These are phyloP conservation scores for Hemicrepidius hirtus DNA, from an alignment of 2,888 invertebrate genomes.

Conservation along the genomic window DNA sequence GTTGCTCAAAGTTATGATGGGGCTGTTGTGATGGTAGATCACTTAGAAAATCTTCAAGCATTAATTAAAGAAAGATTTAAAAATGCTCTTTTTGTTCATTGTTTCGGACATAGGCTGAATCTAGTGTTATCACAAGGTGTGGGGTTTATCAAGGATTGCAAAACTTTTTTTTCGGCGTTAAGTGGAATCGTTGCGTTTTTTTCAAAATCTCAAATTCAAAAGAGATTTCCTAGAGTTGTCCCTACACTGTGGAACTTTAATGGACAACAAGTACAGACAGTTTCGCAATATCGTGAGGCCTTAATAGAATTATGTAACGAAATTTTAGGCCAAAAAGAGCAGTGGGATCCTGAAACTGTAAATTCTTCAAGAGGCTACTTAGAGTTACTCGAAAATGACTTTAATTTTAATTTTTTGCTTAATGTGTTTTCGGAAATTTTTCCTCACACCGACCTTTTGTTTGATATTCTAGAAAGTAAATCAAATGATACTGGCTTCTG, in stretches of 20 bases:
- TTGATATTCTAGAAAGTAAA: conserved; percentile 46
- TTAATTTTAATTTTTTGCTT: conserved; percentile 54
- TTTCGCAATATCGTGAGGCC: conserved; percentile 45
- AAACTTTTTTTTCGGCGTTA: conserved; percentile 60
- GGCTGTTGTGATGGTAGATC: conserved; percentile 60
- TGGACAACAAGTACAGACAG: conserved; percentile 48
- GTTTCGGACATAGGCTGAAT: conserved; percentile 50
- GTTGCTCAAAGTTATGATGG: conserved; percentile 64
- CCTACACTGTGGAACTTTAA: conserved; percentile 55
- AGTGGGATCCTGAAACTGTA: conserved; percentile 49
- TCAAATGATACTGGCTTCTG: conserved; percentile 41
- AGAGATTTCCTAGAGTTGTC: conserved; percentile 50
- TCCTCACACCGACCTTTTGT: conserved; percentile 43
- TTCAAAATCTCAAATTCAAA: conserved; percentile 26
- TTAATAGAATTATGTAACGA: conserved; percentile 49
- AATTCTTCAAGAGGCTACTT: conserved; percentile 46
- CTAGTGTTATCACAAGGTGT: conserved; percentile 58
- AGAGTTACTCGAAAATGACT: conserved; percentile 40
- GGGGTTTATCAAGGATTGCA: conserved; percentile 58
- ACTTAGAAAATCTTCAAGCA: conserved; percentile 61
- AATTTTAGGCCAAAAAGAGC: conserved; percentile 46
- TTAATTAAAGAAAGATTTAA: conserved; percentile 58
- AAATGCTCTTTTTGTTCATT: conserved; percentile 55
- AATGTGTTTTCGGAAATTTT: conserved; percentile 53
- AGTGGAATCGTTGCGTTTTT: conserved; percentile 59